Evolutionary conservation across 2,888 invertebrate genomes (phyloP).

Genomic region (Clitarchus hookeri): DNA sequence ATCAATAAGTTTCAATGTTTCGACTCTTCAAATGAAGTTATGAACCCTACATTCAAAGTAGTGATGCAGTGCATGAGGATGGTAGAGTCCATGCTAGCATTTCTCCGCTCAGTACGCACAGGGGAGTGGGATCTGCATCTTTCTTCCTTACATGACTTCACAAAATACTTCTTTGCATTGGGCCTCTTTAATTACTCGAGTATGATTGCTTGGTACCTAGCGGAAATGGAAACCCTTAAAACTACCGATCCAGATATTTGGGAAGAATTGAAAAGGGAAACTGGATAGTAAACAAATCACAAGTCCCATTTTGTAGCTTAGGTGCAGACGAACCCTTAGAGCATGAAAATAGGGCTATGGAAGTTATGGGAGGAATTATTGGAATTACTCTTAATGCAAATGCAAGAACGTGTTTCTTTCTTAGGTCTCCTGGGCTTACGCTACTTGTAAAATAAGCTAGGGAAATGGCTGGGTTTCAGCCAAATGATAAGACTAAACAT

Average conservation of each 20-base stretch:
- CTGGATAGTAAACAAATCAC: neutral
- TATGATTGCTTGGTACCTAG: conserved; percentile 19
- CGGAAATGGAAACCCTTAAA: conserved; percentile 12
- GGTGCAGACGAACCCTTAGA: conserved; percentile 15
- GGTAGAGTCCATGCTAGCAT: conserved; percentile 16
- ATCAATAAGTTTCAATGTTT: neutral
- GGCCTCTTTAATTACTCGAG: neutral
- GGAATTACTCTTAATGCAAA: conserved; percentile 6
- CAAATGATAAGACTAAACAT: neutral
- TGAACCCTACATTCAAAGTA: neutral
- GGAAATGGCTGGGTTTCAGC: neutral
- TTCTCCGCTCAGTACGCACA: conserved; percentile 11
- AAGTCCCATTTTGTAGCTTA: conserved; percentile 19
- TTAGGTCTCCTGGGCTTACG: neutral
- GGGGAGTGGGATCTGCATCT: conserved; percentile 12
- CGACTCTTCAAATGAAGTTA: neutral
- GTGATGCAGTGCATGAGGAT: neutral
- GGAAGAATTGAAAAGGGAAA: conserved; percentile 15
- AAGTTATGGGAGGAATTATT: neutral
- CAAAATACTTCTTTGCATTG: conserved; percentile 18
- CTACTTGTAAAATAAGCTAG: neutral
- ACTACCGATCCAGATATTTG: neutral
- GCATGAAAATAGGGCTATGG: conserved; percentile 3
- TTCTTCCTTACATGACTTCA: neutral
- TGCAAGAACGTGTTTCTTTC: conserved; percentile 11